Evolutionary conservation across 1,140 invertebrate genomes (phyloP), one percentile per base, ranked within the genome.

Genomic region (Atta colombica): DNA sequence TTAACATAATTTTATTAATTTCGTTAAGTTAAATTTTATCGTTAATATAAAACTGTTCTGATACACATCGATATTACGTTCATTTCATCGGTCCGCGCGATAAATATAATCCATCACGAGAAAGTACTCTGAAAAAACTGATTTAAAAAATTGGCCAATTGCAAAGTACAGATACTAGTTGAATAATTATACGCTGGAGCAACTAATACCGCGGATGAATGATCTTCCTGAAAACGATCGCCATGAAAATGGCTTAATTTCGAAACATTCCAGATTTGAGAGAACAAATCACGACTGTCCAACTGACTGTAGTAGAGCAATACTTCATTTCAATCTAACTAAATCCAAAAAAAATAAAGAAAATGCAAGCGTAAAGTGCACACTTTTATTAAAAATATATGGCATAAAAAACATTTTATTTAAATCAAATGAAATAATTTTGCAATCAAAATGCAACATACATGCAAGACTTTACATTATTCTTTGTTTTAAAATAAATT

Each of bases 71-170:
- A 85, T 51, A 77, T 85, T 84, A 77, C 39, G 45, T 51, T 10
- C 21, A 77, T 49, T 49, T 14, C 16, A 49, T 49, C 45, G 31
- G 21, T 7, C 35, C 35, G 35, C 21, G 21, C 45, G 39, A 61
- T 35, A 53, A 63, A 25, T 14, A 51, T 55, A 69, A 81, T 85
- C 45, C 71, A 72, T 77, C 8, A 51, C 81, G 81, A 85, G 71
- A 85, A 77, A 77, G 71, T 51, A 77, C 10, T 72, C 16, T 14
- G 31, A 78, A 82, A 82, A 71, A 82, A 45, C 78, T n/a, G 35
- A 60, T 60, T 51, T 25, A 21, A 35, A 39, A 66, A 78, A 78
- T 78, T 16, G 25, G 8, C 35, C 39, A 25, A 78, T 65, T 6
- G 39, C 39, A 49, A 65, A 10, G 60, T 18, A 39, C 60, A 53